Conservation (phyloP, 2,113 vertebrate species). For the Prinia subflava region DNA sequence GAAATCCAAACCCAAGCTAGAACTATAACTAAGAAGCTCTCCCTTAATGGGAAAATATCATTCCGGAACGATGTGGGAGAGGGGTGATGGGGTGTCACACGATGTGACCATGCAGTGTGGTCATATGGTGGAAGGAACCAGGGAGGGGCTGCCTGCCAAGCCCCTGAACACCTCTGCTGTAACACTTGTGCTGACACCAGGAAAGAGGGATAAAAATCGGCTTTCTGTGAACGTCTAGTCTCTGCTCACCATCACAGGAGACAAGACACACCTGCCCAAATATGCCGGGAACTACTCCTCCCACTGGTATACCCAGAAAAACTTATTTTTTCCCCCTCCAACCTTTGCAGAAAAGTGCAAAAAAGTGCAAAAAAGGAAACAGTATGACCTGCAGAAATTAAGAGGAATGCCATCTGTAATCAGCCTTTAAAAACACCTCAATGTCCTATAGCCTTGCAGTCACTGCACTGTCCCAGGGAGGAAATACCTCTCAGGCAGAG, state of each 20-base stretch:
- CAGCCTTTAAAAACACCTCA: conserved; percentile 5
- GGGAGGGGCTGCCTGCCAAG: not conserved
- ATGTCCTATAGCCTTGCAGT: not conserved
- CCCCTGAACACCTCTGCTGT: not conserved
- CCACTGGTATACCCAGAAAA: not conserved
- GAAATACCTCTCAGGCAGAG: conserved; percentile 63
- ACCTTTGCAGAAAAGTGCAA: not conserved
- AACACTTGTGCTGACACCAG: not conserved
- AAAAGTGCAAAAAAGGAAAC: not conserved
- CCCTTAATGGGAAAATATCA: not conserved
- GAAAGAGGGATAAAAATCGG: fast-evolving
- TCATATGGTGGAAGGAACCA: fast-evolving
- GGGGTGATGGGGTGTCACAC: fast-evolving
- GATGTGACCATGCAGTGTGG: fast-evolving
- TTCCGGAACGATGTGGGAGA: not conserved
- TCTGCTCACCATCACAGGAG: not conserved
- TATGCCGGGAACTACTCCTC: not conserved
- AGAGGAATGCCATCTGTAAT: not conserved
- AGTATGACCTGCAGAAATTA: not conserved
- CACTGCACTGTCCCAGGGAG: not conserved
- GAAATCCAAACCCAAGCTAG: not conserved
- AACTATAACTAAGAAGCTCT: not conserved
- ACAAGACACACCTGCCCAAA: conserved; percentile 21
- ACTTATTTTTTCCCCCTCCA: fast-evolving
- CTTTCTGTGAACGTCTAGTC: not conserved